Conservation (phyloP, 2,797 vertebrate genomes). For the Geotrypetes seraphini region DNA sequence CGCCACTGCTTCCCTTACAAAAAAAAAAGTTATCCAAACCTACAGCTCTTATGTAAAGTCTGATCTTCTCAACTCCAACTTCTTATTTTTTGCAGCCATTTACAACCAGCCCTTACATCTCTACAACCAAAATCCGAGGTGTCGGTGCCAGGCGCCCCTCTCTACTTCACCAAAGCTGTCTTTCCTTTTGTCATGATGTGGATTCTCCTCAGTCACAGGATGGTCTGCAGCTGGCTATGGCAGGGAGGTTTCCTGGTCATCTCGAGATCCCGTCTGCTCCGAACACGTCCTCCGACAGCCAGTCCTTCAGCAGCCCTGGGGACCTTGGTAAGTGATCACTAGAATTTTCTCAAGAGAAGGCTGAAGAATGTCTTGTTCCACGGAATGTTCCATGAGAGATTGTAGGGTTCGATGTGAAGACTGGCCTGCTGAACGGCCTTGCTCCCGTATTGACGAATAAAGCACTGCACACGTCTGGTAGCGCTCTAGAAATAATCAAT, state of each 20-base stretch:
- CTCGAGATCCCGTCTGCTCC: slow-evolving; percentile 12
- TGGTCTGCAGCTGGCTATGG: background rate
- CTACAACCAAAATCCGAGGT: background rate
- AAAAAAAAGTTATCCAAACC: too few species aligned
- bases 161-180: slow-evolving; percentile 35
- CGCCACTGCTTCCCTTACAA: too few species aligned
- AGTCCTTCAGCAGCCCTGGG: slow-evolving; percentile 59
- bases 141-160: slow-evolving; percentile 29
- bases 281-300: slow-evolving; percentile 66
- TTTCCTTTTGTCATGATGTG: slow-evolving; percentile 32
- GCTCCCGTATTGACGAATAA: too few species aligned
- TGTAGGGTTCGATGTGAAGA: too few species aligned
- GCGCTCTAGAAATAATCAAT: too few species aligned
- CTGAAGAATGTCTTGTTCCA: background rate
- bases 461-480: too few species aligned
- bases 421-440: too few species aligned
- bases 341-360: too few species aligned
- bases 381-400: too few species aligned
- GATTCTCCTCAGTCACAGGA: slow-evolving; percentile 3
- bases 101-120: background rate
- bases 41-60: too few species aligned
- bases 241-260: slow-evolving; percentile 9
- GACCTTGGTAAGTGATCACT: slow-evolving; percentile 55
- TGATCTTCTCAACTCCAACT: too few species aligned
- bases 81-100: too few species aligned